A percentile compares a stretch with the other conserved stretches of the same genome.
Conservation (phyloP, 1,140 invertebrate species). For the Lasaia peninsularis region DNA sequence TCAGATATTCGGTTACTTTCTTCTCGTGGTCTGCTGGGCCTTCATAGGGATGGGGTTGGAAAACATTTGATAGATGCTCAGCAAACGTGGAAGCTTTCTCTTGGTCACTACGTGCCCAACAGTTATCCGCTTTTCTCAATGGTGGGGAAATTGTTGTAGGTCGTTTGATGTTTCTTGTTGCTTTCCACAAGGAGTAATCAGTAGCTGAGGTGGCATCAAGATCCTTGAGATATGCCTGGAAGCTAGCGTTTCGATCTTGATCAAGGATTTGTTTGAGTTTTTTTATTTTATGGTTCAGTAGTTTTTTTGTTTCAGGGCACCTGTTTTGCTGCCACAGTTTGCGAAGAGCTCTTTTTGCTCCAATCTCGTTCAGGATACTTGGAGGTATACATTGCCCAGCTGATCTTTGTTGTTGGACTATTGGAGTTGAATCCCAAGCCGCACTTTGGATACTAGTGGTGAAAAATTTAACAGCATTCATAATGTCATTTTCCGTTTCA, state of each 20-base stretch:
- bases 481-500: background rate
- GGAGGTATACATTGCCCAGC: too few species aligned
- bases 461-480: background rate
- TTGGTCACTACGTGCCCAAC: background rate
- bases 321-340: too few species aligned
- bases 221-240: background rate
- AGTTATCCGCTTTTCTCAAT: background rate
- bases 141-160: slow-evolving; percentile 13
- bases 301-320: too few species aligned
- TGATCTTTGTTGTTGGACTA: background rate
- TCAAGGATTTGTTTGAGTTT: background rate
- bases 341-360: too few species aligned
- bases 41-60: slow-evolving; percentile 4
- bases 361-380: too few species aligned
- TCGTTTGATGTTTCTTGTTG: slow-evolving; percentile 9
- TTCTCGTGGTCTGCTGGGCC: background rate
- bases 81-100: background rate
- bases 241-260: background rate
- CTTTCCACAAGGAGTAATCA: slow-evolving; percentile 12
- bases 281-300: background rate
- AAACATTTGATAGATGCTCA: slow-evolving; percentile 8
- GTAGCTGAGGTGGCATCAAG: background rate
- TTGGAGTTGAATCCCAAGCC: slow-evolving; percentile 8
- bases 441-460: slow-evolving; percentile 7
- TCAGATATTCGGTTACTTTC: background rate